These are phyloP conservation scores for Lochmaea crataegi DNA, from an alignment of 2,888 invertebrate species.

Conservation along the genomic window DNA sequence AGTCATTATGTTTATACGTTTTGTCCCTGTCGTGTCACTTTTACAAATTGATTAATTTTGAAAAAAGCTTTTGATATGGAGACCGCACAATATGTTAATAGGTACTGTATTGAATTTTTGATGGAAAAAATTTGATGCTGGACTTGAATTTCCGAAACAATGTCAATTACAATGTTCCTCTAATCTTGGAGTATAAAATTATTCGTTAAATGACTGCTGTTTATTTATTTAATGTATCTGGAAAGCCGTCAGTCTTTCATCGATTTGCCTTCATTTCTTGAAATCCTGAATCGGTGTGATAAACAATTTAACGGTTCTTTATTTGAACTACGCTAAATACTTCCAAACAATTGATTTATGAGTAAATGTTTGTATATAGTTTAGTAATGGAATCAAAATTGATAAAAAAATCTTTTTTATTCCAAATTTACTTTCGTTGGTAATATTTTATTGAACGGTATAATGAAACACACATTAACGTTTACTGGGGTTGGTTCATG, in stretches of 20 bases:
- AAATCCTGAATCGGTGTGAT: neutral
- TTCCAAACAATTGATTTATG: neutral
- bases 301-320: neutral
- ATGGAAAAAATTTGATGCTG: neutral
- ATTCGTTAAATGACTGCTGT: neutral
- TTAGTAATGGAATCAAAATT: neutral
- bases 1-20: constrained; percentile 22
- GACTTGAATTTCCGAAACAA: too few species aligned
- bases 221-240: constrained; percentile 1
- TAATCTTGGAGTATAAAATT: too few species aligned
- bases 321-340: neutral
- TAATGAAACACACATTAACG: too few species aligned
- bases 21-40: constrained; percentile 10
- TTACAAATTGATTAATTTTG: constrained; percentile 18
- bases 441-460: too few species aligned
- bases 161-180: too few species aligned
- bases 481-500: too few species aligned
- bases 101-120: constrained; percentile 1
- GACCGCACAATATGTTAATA: constrained; percentile 16
- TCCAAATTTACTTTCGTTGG: too few species aligned
- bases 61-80: neutral
- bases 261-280: neutral
- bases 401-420: neutral
- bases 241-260: neutral
- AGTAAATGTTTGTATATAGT: neutral